These are phyloP conservation scores for Idris sp. DNA, from an alignment of 1,140 invertebrate species.

Conservation along the genomic window DNA sequence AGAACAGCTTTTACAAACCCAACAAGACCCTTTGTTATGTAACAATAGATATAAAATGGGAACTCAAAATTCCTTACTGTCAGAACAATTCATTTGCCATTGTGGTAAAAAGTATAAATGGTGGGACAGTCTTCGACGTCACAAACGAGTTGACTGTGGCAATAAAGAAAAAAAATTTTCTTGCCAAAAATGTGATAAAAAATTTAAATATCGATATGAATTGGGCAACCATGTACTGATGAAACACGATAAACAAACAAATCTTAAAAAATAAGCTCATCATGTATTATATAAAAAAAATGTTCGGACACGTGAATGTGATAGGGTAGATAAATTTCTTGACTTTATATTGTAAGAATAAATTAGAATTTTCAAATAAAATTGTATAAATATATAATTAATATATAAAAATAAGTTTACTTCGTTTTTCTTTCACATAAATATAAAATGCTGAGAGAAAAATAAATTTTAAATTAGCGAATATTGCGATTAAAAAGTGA, in stretches of 20 bases:
- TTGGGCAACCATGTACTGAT: slow-evolving; percentile 38
- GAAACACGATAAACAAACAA: slow-evolving; percentile 9
- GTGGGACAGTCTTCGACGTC: slow-evolving; percentile 70
- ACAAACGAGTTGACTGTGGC: slow-evolving; percentile 75
- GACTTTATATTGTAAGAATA: no score
- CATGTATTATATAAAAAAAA: neutral
- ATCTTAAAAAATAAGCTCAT: neutral
- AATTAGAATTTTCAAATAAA: no score
- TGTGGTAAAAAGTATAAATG: slow-evolving; percentile 74
- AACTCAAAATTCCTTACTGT: neutral
- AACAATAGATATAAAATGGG: no score
- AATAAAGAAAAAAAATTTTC: slow-evolving; percentile 63
- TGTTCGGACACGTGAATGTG: neutral
- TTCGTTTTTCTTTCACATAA: no score
- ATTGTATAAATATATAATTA: no score
- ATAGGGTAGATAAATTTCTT: no score
- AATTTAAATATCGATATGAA: slow-evolving; percentile 53
- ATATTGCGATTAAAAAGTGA: no score
- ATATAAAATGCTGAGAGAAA: no score
- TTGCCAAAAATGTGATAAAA: slow-evolving; percentile 37
- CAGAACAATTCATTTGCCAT: slow-evolving; percentile 4
- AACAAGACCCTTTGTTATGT: no score
- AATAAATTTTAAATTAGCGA: no score
- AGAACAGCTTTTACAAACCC: neutral
- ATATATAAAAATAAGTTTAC: no score